Evolutionary conservation across 2,797 vertebrate species (phyloP).

Genomic region (Semotilus atromaculatus): DNA sequence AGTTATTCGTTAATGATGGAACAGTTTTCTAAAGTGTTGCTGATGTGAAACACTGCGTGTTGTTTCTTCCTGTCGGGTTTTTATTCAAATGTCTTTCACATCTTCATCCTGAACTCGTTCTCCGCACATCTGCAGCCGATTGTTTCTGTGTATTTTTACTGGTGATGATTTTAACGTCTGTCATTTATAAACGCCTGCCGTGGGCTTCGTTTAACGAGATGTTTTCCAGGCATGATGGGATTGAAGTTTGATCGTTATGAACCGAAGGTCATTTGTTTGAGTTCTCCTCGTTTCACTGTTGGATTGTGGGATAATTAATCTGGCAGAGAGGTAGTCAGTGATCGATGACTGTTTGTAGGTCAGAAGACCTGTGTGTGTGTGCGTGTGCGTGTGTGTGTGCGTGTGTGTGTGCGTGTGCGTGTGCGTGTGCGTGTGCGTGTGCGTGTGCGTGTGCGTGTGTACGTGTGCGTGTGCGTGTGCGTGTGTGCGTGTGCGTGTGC

Average conservation of each 20-base stretch:
- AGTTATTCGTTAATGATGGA: too few species aligned
- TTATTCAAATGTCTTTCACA: too few species aligned
- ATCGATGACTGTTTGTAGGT: background rate
- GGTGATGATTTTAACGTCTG: constrained; percentile 46
- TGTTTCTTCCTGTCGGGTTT: too few species aligned
- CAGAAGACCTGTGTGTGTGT: background rate
- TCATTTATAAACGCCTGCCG: constrained; percentile 51
- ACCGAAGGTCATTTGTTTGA: constrained; percentile 6
- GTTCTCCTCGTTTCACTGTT: background rate
- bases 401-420: too few species aligned
- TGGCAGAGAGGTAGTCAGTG: background rate
- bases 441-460: too few species aligned
- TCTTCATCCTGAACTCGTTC: too few species aligned
- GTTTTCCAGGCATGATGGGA: constrained; percentile 3
- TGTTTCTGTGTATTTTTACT: background rate
- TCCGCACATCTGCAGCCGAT: background rate
- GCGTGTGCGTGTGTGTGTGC: too few species aligned
- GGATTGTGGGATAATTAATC: background rate
- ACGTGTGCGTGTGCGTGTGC: too few species aligned
- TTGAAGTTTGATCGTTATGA: constrained; percentile 11
- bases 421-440: background rate
- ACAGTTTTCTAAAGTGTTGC: too few species aligned
- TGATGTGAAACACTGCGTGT: too few species aligned
- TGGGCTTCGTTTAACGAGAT: background rate
- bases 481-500: too few species aligned